Base-by-base conservation (phyloP, 2,888 invertebrate genomes). In the Lottia gigantea region DNA sequence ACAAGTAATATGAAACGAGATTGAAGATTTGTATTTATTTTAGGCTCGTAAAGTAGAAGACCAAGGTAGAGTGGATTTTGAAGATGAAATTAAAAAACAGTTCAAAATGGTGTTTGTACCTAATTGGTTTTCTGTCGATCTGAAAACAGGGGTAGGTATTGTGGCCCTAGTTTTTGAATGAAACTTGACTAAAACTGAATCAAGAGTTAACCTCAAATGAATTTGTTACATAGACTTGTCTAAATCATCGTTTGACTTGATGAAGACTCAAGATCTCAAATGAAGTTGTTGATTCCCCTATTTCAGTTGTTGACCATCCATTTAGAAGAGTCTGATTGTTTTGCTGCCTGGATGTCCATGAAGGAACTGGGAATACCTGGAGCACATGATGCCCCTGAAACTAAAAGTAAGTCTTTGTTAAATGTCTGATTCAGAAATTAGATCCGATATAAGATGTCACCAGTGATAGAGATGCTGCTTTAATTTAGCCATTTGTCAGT, bases 51-150 rank as follows among this genome's bases (percentile, higher is more conserved):
- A 96, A 91, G 91, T 96, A 11, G 95, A 97, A 89, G 96, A 97
- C 87, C 91, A 97, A 72, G 98, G 98, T 0, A 83, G 82, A 84
- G 92, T 96, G 2, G 95, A 97, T 87, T 96, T 95, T 89, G 96
- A 98, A 76, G 94, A 95, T 84, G 95, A 97, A 90, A 92, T 95
- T 0, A 96, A 97, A 87, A 95, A 95, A 85, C 91, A 95, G 74
- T 95, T 94, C 83, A 95, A 96, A 90, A 94, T 94, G 92, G 94
- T 99, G 67, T 97, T 94, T 88, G 97, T 99, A 83, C 98, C 99
- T 45, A 97, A 95, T 90, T 99, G 99, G 99, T 99, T 99, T 88
- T 95, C 95, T 78, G 97, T 98, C 63, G 99, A 99, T 90, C 92
- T 99, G 64, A 99, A 99, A 91, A 98, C 97, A 72, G 99, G 99